Conservation (phyloP, 1,140 invertebrate species). For the Drosophila equinoxialis region DNA sequence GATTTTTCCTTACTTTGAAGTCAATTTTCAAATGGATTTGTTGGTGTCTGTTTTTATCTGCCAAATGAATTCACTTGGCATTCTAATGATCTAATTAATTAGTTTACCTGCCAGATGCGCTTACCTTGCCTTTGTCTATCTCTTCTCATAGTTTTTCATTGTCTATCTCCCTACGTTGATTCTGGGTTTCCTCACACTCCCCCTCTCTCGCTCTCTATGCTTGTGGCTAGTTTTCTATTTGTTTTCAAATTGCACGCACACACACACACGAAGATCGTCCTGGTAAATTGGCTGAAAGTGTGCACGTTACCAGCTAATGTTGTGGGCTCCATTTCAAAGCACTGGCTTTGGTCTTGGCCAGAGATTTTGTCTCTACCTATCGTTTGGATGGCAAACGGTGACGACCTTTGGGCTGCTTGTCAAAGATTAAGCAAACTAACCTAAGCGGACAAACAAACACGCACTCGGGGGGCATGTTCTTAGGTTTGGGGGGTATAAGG, state of each 20-base stretch:
- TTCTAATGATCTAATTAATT: slow-evolving; percentile 60
- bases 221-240: slow-evolving; percentile 29
- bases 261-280: slow-evolving; percentile 8
- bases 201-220: neutral
- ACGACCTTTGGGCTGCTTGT: slow-evolving; percentile 76
- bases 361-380: slow-evolving; percentile 43
- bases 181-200: neutral
- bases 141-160: neutral
- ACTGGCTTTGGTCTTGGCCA: slow-evolving; percentile 13
- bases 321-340: slow-evolving; percentile 17
- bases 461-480: slow-evolving; percentile 30
- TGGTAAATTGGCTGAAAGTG: slow-evolving; percentile 18
- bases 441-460: slow-evolving; percentile 67
- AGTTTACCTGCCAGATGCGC: slow-evolving; percentile 21
- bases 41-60: neutral
- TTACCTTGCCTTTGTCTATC: neutral
- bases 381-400: slow-evolving; percentile 29
- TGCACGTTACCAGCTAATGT: slow-evolving; percentile 28
- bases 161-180: neutral
- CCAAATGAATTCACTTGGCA: neutral
- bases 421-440: slow-evolving; percentile 80
- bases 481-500: neutral
- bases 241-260: slow-evolving; percentile 52
- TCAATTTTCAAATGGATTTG: slow-evolving; percentile 28
- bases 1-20: slow-evolving; percentile 11